These are phyloP conservation scores for Drosophila barbarae DNA, from an alignment of 2,888 invertebrate species.

Conservation along the genomic window DNA sequence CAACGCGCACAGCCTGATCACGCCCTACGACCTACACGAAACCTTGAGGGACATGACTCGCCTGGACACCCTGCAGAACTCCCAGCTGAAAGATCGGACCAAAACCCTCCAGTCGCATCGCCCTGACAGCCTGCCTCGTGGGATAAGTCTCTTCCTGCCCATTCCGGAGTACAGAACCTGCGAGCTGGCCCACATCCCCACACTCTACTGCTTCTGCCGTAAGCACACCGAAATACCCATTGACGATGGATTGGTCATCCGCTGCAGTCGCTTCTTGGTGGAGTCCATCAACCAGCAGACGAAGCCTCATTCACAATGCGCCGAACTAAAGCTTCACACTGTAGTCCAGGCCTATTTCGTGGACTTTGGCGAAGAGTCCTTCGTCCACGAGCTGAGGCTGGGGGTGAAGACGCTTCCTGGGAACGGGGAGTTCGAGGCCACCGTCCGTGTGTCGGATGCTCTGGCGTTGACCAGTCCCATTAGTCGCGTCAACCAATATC, in stretches of 20 bases:
- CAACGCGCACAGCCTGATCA: constrained; percentile 87
- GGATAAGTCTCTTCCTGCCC: constrained; percentile 87
- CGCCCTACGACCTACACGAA: constrained; percentile 90
- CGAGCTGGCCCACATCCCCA: constrained; percentile 85
- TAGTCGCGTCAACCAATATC: constrained; percentile 43
- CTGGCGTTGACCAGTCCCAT: constrained; percentile 40
- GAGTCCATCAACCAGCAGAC: constrained; percentile 35
- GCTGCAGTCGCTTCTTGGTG: constrained; percentile 49
- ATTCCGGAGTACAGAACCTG: constrained; percentile 87
- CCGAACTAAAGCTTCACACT: constrained; percentile 12
- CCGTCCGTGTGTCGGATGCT: constrained; percentile 11
- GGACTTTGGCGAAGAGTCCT: constrained; percentile 11
- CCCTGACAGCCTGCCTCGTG: constrained; percentile 78
- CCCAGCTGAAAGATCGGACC: constrained; percentile 77
- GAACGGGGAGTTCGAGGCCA: constrained; percentile 28
- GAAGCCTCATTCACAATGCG: constrained; percentile 11
- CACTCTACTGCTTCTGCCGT: constrained; percentile 92
- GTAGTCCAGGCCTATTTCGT: constrained; percentile 35
- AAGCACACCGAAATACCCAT: constrained; percentile 14
- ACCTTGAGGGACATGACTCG: constrained; percentile 86
- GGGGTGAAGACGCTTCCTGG: constrained; percentile 26
- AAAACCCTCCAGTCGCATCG: constrained; percentile 45
- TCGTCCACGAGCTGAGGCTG: constrained; percentile 20
- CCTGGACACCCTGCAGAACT: constrained; percentile 79
- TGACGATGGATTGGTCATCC: constrained; percentile 12